Conservation (phyloP, 2,113 vertebrate species). For the Tetrao urogallus region DNA sequence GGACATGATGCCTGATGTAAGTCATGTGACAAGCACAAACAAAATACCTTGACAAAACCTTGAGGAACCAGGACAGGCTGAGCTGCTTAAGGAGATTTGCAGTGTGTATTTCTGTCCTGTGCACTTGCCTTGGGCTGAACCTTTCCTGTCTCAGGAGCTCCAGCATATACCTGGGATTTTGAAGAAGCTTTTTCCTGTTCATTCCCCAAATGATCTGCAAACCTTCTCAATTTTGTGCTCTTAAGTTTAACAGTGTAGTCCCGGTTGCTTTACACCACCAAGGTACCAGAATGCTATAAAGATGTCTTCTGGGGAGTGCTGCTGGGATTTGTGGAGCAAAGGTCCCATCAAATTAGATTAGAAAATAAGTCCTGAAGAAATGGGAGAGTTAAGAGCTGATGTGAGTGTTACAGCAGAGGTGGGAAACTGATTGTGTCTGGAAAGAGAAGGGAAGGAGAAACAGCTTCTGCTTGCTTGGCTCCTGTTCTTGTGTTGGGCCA, state of each 20-base stretch:
- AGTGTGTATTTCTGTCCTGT: conserved; percentile 65
- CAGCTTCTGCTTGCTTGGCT: conserved; percentile 43
- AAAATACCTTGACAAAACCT: conserved; percentile 74
- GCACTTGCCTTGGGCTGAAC: conserved; percentile 39
- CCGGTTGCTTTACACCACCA: neutral
- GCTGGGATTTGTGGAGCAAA: conserved; percentile 52
- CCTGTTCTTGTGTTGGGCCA: neutral
- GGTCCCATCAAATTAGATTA: conserved; percentile 36
- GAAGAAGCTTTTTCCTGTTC: conserved; percentile 8
- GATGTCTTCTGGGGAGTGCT: conserved; percentile 19
- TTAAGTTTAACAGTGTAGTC: neutral
- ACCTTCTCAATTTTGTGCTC: neutral
- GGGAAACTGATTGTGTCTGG: conserved; percentile 30
- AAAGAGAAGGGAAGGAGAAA: conserved; percentile 14
- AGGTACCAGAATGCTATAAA: neutral
- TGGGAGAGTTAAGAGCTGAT: conserved; percentile 39
- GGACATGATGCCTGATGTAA: conserved; percentile 53
- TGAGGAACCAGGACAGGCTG: conserved; percentile 67
- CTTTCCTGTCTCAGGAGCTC: neutral
- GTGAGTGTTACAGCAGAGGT: neutral
- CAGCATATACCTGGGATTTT: neutral
- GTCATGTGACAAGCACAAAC: conserved; percentile 65
- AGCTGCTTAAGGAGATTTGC: conserved; percentile 74
- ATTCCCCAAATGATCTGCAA: neutral
- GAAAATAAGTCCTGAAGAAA: conserved; percentile 46